Evolutionary conservation across 2,888 invertebrate genomes (phyloP).

Genomic region (Trichopoda pennipes): DNA sequence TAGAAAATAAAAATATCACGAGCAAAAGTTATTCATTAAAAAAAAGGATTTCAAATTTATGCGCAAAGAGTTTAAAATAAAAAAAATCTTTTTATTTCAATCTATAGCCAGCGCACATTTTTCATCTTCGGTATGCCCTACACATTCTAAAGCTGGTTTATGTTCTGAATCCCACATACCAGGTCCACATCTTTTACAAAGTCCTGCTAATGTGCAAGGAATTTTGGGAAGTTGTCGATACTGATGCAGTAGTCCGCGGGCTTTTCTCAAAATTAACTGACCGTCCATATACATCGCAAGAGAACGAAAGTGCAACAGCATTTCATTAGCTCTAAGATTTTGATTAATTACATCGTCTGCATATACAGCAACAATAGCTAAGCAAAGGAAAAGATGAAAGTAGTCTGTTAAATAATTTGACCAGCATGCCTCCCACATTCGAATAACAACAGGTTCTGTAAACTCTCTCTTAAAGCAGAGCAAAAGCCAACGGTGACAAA

Average conservation of each 20-base stretch:
- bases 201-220: conserved; percentile 93
- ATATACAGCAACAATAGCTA: conserved; percentile 95
- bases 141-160: conserved; percentile 92
- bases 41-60: conserved; percentile 26
- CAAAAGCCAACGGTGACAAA: conserved; percentile 97
- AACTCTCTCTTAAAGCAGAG: conserved; percentile 97
- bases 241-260: conserved; percentile 93
- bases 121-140: conserved; percentile 85
- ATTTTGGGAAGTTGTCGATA: conserved; percentile 93
- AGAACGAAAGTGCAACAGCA: conserved; percentile 96
- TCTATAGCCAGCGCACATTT: conserved; percentile 82
- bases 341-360: conserved; percentile 96
- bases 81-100: conserved; percentile 71
- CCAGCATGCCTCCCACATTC: conserved; percentile 99
- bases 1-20: too few species aligned
- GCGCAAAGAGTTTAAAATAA: conserved; percentile 16
- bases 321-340: conserved; percentile 95
- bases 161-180: conserved; percentile 98
- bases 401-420: conserved; percentile 97
- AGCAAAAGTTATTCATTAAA: neutral
- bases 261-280: conserved; percentile 92
- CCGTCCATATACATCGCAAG: conserved; percentile 99
- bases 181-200: conserved; percentile 94
- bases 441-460: conserved; percentile 91
- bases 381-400: conserved; percentile 96